Base-by-base conservation (phyloP, 2,888 invertebrate species). In the Tholera decimalis region DNA sequence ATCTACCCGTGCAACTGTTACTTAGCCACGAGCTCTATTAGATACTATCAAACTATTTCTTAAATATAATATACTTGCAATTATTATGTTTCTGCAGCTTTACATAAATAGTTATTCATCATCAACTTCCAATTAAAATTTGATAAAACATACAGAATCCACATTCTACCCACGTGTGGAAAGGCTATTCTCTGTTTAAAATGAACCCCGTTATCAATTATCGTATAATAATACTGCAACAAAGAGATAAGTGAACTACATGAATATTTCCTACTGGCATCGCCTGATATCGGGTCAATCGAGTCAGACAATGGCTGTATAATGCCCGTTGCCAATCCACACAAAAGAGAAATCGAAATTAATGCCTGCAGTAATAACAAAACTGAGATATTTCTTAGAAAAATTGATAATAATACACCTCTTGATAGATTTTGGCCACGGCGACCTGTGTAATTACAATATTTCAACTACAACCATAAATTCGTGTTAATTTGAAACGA, bases 261-360 rank as follows among this genome's bases (percentile, higher is more conserved):
- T 7, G 18, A n/a, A 30, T 1, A 24, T 3, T 30, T 11, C 13
- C 2, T 9, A 35, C 18, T 41, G 18, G 24, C 8, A 28, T 50
- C 9, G 20, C 20, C 28, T 49, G 50, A 66, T 65, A 62, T 18
- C 47, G 49, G 50, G 35, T 66, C 53, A 69, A 68, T 78, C 55
- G 68, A 49, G 33, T 1, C 15, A 39, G 33, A 61, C 49, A 64
- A 68, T 37, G 46, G 46, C 15, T 56, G 24, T 44, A 64, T 26
- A 24, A 20, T 37, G 20, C 24, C 30, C 39, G 24, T 53, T 62
- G 47, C 47, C 47, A 61, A 68, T 61, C 49, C 43, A 50, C 24
- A 41, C n/a, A 11, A 61, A 47, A 69, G 69, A 69, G 51, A 39
- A 65, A 59, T 66, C 33, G 11, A 49, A 46, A 60, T 60, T 62